These are phyloP conservation scores for Pseudorasbora parva DNA, from an alignment of 2,113 vertebrate species.

Conservation along the genomic window DNA sequence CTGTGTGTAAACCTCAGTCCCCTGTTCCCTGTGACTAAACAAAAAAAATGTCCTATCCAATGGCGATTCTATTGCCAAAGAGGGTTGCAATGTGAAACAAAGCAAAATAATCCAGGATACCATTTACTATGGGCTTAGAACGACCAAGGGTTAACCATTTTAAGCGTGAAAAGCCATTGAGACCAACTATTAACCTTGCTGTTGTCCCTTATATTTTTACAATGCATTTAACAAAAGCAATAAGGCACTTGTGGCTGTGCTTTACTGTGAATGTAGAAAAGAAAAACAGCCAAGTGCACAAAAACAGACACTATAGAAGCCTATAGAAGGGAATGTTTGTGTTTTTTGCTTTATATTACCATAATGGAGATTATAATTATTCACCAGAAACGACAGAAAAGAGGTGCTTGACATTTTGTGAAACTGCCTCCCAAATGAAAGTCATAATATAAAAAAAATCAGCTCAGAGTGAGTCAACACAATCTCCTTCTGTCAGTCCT, in stretches of 20 bases:
- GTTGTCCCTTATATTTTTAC: neutral
- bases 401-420: conserved; percentile 46
- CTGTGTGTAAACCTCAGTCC: too few relatives aligned
- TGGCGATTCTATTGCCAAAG: too few relatives aligned
- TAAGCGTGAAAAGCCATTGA: too few relatives aligned
- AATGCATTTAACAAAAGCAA: neutral
- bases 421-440: conserved; percentile 29
- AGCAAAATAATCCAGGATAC: too few relatives aligned
- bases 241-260: neutral
- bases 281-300: neutral
- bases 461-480: conserved; percentile 35
- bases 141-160: too few relatives aligned
- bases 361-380: conserved; percentile 42
- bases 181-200: neutral
- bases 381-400: conserved; percentile 18
- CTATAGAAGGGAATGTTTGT: neutral
- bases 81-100: too few relatives aligned
- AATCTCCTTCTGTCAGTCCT: neutral
- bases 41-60: too few relatives aligned
- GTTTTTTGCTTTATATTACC: conserved; percentile 3
- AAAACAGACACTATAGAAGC: neutral
- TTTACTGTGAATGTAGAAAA: neutral
- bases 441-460: conserved; percentile 13
- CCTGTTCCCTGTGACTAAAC: too few relatives aligned
- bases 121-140: too few relatives aligned